Base-by-base conservation (phyloP, 2,797 vertebrate species). In the Morelia viridis region DNA sequence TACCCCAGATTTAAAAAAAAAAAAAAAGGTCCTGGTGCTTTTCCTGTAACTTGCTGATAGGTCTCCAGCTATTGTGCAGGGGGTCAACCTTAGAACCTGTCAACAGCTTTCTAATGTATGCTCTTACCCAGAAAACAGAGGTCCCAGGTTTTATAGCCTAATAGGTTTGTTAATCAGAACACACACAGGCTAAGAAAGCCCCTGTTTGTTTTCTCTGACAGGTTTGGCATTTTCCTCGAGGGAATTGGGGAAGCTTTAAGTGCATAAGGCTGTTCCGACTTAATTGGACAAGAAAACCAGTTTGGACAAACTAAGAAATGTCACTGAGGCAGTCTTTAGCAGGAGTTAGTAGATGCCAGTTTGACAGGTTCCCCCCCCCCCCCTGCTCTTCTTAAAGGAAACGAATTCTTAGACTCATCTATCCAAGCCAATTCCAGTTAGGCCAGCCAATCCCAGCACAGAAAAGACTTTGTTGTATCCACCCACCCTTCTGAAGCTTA, bases 131-230 rank as follows among this genome's bases (percentile, higher is more conserved):
- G 61, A 96, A 94, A 95, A 95, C 95, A 95, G 95, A 95, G 96
- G 94, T 96, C 89, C 71, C 93, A 86, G 95, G 95, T 97, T 97
- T 96, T 97, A 94, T 94, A 95, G 95, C 96, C 95, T 95, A 92
- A 94, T 94, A 84, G 96, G 96, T 97, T 97, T 90, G 91, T 94
- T 96, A 96, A 96, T 96, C 90, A 8, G 96, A 96, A 96, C 96
- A 97, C 96, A 97, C 97, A 97, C 97, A 97, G 96, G 93, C 96
- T 96, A 53, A 94, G 97, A 96, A 93, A 90, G 94, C 91, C 92
- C 96, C 95, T 97, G 96, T 97, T 97, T 98, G 97, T 97, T 97
- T 97, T 97, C 96, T 95, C 95, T 92, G 89, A 96, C 96, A 96
- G 92, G 94, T 97, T 96, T 96, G 95, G 95, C 96, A 94, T 96